phyloP scores from a whole-genome alignment of 2,113 vertebrate genomes.

The Himantopus leucocephalus region DNA sequence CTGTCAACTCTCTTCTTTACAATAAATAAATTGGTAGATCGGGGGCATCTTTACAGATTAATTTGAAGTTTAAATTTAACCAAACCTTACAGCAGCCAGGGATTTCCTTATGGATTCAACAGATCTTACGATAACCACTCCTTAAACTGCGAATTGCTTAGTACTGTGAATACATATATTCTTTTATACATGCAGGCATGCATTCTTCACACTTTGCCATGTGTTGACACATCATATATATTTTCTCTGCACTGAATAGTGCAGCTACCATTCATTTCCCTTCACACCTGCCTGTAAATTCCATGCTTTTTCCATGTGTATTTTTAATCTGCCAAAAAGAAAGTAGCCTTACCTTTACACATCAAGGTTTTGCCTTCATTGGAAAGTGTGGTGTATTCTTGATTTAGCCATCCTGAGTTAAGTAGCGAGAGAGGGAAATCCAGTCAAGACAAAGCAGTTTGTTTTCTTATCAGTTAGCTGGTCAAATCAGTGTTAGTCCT shows the following conservation, averaged over 20 bases:
- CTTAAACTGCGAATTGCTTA: constrained; percentile 22
- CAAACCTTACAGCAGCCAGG: neutral
- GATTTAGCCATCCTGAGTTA: neutral
- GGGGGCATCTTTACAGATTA: neutral
- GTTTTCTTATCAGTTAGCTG: neutral
- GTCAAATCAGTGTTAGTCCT: neutral
- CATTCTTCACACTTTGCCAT: constrained; percentile 59
- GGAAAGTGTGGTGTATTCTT: neutral
- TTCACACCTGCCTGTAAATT: constrained; percentile 59
- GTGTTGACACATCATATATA: constrained; percentile 46
- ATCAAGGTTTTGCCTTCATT: constrained; percentile 2
- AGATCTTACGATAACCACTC: neutral
- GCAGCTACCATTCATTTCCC: constrained; percentile 47
- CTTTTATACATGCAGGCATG: neutral
- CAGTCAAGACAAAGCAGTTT: neutral
- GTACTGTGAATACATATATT: neutral
- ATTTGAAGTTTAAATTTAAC: neutral
- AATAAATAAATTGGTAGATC: neutral
- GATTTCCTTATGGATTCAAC: constrained; percentile 11
- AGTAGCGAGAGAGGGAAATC: neutral
- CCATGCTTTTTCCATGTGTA: constrained; percentile 7
- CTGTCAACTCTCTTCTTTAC: neutral
- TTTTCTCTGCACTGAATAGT: constrained; percentile 29
- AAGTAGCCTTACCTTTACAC: neutral
- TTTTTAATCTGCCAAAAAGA: neutral